phyloP scores from a whole-genome alignment of 2,888 invertebrate species.

The Ophioninae sp. region DNA sequence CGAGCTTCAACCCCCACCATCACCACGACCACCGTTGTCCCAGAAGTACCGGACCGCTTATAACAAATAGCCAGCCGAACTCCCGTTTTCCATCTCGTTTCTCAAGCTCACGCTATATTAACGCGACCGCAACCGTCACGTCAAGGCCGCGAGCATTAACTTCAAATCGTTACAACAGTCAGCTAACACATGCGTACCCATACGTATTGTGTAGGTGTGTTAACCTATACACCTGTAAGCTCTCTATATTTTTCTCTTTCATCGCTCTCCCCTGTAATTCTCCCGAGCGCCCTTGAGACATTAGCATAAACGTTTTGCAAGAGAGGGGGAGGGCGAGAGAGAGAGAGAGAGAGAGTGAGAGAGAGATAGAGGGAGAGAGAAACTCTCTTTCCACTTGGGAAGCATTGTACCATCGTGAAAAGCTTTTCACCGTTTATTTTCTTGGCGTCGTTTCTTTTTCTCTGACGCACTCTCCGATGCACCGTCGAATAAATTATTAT shows the following conservation, averaged over 20 bases:
- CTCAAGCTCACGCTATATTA: conserved; percentile 57
- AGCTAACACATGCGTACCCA: conserved; percentile 20
- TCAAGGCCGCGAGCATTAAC: conserved; percentile 60
- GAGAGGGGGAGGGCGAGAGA: conserved; percentile 9
- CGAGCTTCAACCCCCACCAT: conserved; percentile 19
- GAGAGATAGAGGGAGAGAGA: not conserved
- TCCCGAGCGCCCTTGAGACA: conserved; percentile 40
- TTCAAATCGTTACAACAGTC: conserved; percentile 61
- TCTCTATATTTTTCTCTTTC: conserved; percentile 25
- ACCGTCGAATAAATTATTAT: conserved; percentile 25
- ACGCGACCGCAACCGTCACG: conserved; percentile 48
- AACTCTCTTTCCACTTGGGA: conserved; percentile 32
- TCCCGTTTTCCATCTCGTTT: conserved; percentile 44
- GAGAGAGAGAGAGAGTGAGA: conserved; percentile 9
- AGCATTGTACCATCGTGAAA: not conserved
- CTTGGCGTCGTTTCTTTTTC: conserved; percentile 1
- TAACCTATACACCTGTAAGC: not conserved
- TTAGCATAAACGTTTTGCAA: conserved; percentile 56
- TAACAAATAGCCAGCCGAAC: conserved; percentile 53
- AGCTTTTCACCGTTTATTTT: conserved; percentile 12
- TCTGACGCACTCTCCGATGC: not conserved
- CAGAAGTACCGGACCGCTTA: conserved; percentile 31
- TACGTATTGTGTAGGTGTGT: not conserved
- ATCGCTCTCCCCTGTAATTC: conserved; percentile 26
- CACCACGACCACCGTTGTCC: not conserved